These are phyloP conservation scores for Lepidochitona cinerea DNA, from an alignment of 2,888 invertebrate genomes.

Conservation along the genomic window DNA sequence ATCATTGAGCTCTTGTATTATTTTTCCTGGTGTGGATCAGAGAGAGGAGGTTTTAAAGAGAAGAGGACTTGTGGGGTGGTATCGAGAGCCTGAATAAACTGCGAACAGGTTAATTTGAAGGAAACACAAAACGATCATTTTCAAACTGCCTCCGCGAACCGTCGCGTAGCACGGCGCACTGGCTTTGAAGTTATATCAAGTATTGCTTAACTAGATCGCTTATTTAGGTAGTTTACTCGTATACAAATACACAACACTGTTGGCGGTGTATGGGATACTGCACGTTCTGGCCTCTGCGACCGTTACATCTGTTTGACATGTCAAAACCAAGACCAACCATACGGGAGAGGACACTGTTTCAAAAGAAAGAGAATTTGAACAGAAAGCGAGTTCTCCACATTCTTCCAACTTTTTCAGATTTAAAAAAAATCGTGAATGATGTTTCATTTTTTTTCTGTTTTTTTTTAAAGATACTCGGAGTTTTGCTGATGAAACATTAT, in stretches of 20 bases:
- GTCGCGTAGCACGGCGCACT: neutral
- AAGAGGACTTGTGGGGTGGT: neutral
- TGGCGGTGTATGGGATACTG: neutral
- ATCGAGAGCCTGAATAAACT: neutral
- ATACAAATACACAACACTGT: neutral
- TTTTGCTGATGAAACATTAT: too few species aligned
- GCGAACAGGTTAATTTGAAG: neutral
- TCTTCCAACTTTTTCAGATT: too few species aligned
- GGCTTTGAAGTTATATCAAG: conserved; percentile 1
- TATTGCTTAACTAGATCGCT: conserved; percentile 1
- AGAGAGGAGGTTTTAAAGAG: neutral
- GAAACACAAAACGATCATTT: neutral
- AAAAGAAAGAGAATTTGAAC: too few species aligned
- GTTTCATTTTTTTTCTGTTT: too few species aligned
- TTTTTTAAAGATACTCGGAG: too few species aligned
- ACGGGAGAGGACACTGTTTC: too few species aligned
- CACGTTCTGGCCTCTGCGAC: neutral
- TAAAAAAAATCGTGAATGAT: too few species aligned
- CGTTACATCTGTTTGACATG: neutral
- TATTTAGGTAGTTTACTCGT: neutral
- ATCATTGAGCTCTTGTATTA: too few species aligned
- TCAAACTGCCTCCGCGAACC: neutral
- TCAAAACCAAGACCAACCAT: neutral
- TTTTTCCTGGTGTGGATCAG: neutral
- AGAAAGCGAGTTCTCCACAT: too few species aligned